These are phyloP conservation scores for Manis javanica DNA, from an alignment of 2,797 vertebrate species.

Conservation along the genomic window DNA sequence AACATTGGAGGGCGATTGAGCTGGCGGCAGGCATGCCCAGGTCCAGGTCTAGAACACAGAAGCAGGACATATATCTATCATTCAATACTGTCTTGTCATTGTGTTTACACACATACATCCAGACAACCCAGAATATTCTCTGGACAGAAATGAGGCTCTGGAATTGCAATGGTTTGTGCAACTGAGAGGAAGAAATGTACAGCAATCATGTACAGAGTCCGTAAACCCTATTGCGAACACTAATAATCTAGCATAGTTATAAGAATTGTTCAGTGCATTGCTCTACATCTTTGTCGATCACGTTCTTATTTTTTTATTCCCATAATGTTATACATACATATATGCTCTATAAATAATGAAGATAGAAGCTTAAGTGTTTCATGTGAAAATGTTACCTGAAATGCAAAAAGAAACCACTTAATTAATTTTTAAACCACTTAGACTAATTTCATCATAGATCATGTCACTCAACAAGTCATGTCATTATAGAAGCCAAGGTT, in stretches of 20 bases:
- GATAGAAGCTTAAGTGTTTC: background rate
- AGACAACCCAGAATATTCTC: constrained; percentile 36
- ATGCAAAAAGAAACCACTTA: constrained; percentile 60
- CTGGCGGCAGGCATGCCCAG: background rate
- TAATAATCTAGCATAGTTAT: background rate
- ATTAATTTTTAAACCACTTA: constrained; percentile 65
- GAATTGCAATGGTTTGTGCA: background rate
- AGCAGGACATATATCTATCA: constrained; percentile 37
- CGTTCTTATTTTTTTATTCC: background rate
- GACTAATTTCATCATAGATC: constrained; percentile 58
- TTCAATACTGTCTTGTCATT: constrained; percentile 4
- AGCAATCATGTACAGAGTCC: background rate
- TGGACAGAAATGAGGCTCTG: constrained; percentile 24
- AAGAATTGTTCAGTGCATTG: background rate
- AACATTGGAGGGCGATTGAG: background rate
- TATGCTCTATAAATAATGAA: background rate
- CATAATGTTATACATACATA: background rate
- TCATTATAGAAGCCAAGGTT: constrained; percentile 82
- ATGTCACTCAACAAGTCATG: constrained; percentile 70
- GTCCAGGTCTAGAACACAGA: constrained; percentile 2
- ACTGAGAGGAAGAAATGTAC: constrained; percentile 47
- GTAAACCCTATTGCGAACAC: background rate
- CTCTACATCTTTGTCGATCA: background rate
- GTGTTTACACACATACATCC: constrained; percentile 47
- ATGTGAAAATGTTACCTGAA: constrained; percentile 56